A percentile compares a stretch with the other conserved stretches of the same genome.
Conservation (phyloP, 2,888 invertebrate genomes). For the Eupelmus urozonus region DNA sequence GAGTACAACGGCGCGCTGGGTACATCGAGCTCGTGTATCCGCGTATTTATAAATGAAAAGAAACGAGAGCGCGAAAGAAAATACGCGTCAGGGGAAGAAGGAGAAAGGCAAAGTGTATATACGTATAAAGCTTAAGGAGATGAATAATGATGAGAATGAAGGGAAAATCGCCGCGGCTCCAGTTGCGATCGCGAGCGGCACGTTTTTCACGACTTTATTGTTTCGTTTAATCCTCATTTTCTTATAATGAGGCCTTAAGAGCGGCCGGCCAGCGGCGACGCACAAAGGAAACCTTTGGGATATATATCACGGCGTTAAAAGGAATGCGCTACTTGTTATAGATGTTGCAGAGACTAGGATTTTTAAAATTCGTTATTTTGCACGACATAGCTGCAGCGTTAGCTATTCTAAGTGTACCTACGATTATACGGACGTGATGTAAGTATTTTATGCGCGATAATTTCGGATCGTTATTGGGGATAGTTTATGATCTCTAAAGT, state of each 20-base stretch:
- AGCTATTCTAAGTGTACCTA: background rate
- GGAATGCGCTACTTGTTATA: conserved; percentile 35
- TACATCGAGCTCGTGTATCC: too few relatives aligned
- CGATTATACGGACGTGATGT: background rate
- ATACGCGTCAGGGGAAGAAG: background rate
- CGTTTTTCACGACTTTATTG: conserved; percentile 52
- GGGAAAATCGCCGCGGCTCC: conserved; percentile 20
- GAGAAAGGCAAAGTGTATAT: conserved; percentile 2
- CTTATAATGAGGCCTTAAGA: conserved; percentile 44
- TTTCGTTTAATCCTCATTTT: conserved; percentile 47
- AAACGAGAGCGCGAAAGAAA: background rate
- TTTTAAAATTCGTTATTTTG: conserved; percentile 21
- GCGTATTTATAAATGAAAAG: too few relatives aligned
- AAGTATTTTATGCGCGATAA: conserved; percentile 18
- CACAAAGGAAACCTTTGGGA: conserved; percentile 32
- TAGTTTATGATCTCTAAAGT: background rate
- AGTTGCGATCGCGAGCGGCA: conserved; percentile 8
- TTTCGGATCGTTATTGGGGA: conserved; percentile 3
- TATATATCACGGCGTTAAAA: background rate
- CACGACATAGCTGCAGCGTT: conserved; percentile 12
- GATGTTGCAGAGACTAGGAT: too few relatives aligned
- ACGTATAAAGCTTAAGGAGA: background rate
- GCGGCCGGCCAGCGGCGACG: conserved; percentile 37
- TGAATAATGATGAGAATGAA: conserved; percentile 39
- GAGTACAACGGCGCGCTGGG: too few relatives aligned